Evolutionary conservation across 2,888 invertebrate genomes (phyloP), one percentile per base, ranked within the genome.

Genomic region (Caradrina kadenii): DNA sequence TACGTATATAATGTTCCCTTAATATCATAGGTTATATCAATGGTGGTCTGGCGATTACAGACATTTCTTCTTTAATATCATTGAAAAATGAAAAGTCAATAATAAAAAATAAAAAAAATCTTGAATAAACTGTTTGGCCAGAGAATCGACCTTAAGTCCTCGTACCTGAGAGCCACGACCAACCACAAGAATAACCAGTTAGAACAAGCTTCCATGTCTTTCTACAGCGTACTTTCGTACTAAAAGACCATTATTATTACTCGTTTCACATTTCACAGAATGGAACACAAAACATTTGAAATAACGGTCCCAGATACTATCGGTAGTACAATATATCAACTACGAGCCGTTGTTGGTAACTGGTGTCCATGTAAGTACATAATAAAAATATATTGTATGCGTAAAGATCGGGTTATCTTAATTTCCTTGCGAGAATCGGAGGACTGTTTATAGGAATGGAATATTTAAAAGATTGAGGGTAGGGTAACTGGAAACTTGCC

Each of bases 231-330:
- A 49, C 48, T 39, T 59, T 39, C 7, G 22, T 54, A 67, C 49
- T 42, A 19, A 61, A 58, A 52, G 1, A 45, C 53, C 31, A 49
- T 67, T 60, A 74, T 58, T 58, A 61, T 52, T 31, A 21, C 55
- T 62, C 42, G 42, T 6, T 52, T 58, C 79, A 75, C 69, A 52
- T 63, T 60, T 60, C 66, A 61, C 39, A 61, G 31, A 69, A 63
- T 54, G 50, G 63, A 42, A 75, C 80, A 59, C 79, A 75, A 66
- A 80, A 69, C 80, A 78, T 78, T 80, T 80, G 63, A 69, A 80
- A 56, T 76, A 80, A 78, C 66, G 49, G 53, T 19, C 50, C 11
- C 19, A 58, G 78, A 78, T 78, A 76, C 17, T 48, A 78, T 80
- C 80, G n/a, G n/a, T 1, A 21, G 31, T 61, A 10, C 55, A 15